Conservation (phyloP, 92 coral and sea anemone genomes). For the Pocillopora meandrina region DNA sequence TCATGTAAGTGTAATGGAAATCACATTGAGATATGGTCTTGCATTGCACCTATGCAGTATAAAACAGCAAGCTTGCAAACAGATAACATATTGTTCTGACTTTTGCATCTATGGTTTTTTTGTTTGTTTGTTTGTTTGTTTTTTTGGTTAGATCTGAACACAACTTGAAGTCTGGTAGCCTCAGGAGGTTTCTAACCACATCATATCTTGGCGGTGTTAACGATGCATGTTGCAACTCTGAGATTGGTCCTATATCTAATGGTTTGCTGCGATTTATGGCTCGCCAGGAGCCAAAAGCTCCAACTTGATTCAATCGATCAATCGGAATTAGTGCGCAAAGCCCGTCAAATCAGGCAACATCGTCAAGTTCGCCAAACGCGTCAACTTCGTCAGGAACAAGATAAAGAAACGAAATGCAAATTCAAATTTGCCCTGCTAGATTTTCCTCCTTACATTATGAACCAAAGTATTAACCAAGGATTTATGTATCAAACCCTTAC, state of each 20-base stretch:
- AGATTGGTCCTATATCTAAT: not conserved
- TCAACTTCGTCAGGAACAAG: not conserved
- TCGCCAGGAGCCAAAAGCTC: not conserved
- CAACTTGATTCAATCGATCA: not conserved
- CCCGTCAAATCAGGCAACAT: not conserved
- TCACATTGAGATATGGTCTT: too few relatives aligned
- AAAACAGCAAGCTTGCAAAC: too few relatives aligned
- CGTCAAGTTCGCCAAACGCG: slow-evolving; percentile 3
- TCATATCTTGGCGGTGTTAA: not conserved
- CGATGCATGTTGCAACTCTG: not conserved
- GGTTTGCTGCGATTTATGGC: not conserved
- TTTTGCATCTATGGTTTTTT: too few relatives aligned
- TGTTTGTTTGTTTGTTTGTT: too few relatives aligned
- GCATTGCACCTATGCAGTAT: too few relatives aligned
- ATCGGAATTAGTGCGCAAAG: not conserved
- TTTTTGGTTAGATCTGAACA: not conserved
- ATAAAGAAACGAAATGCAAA: not conserved
- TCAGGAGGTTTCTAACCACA: not conserved
- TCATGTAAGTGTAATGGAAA: too few relatives aligned
- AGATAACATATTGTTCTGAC: too few relatives aligned
- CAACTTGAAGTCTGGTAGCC: not conserved
- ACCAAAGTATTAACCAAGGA: slow-evolving; percentile 9
- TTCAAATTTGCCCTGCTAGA: slow-evolving; percentile 22
- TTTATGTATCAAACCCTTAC: not conserved
- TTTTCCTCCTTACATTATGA: slow-evolving; percentile 40